These are phyloP conservation scores for Lochmaea crataegi DNA, from an alignment of 2,888 invertebrate species.

Conservation along the genomic window DNA sequence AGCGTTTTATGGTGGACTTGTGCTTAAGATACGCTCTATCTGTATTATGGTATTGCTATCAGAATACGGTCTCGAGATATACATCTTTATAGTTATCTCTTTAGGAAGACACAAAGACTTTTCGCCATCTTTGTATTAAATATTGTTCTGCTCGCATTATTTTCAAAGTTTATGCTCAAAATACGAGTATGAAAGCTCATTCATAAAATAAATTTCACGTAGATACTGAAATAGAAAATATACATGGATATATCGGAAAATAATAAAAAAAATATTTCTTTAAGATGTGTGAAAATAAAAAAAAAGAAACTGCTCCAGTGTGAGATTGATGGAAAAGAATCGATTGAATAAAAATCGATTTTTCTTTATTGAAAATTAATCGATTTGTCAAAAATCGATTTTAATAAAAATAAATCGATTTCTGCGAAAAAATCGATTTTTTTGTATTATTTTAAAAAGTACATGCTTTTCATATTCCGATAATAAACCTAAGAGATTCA, in stretches of 20 bases:
- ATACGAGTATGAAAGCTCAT: neutral
- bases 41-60: slow-evolving; percentile 26
- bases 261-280: no score
- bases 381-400: no score
- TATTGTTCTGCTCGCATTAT: slow-evolving; percentile 16
- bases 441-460: no score
- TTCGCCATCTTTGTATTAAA: slow-evolving; percentile 16
- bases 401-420: no score
- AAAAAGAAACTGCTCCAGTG: no score
- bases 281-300: no score
- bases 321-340: no score
- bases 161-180: slow-evolving; percentile 2
- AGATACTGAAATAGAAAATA: neutral
- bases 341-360: no score
- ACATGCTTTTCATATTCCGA: no score
- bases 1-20: slow-evolving; percentile 22
- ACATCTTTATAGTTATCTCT: slow-evolving; percentile 28
- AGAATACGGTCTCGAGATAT: slow-evolving; percentile 18
- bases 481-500: no score
- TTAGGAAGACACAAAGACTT: slow-evolving; percentile 15
- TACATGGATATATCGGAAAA: neutral
- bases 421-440: no score
- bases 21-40: slow-evolving; percentile 31
- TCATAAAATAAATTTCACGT: neutral
- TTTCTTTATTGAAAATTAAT: no score